A percentile compares a stretch with the other conserved stretches of the same genome.
These are phyloP conservation scores for Chrysaora quinquecirrha DNA, from an alignment of 30 jellyfish, hydroid and myxozoan species.

Conservation along the genomic window DNA sequence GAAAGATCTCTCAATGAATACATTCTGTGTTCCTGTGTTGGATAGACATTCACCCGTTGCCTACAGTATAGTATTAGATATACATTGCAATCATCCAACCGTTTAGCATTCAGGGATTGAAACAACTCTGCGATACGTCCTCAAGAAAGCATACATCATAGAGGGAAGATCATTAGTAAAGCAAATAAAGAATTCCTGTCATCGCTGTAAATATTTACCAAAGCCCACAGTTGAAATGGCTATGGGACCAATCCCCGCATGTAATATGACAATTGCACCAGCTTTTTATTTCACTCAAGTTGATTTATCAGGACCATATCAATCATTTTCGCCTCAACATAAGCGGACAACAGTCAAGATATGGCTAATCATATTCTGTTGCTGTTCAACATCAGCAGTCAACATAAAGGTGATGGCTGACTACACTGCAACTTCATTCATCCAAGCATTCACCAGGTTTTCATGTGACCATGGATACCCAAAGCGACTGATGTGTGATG, in stretches of 20 bases:
- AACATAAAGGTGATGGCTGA: conserved; percentile 30
- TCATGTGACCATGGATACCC: not conserved
- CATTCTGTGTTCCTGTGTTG: conserved; percentile 29
- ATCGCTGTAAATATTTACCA: not conserved
- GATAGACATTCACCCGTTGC: not conserved
- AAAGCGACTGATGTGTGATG: conserved; percentile 2
- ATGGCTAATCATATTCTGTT: not conserved
- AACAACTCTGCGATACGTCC: conserved; percentile 25
- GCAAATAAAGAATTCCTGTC: not conserved
- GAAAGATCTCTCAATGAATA: not conserved
- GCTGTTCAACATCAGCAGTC: conserved; percentile 28
- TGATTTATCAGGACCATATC: conserved; percentile 36
- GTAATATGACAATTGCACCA: not conserved
- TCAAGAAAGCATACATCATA: not conserved
- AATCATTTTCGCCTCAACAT: not conserved
- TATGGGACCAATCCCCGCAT: conserved; percentile 7
- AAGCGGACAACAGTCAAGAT: conserved; percentile 18
- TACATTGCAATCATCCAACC: not conserved
- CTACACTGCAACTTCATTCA: not conserved
- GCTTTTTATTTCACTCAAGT: not conserved
- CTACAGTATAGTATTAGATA: not conserved
- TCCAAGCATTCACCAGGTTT: not conserved
- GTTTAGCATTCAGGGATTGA: not conserved
- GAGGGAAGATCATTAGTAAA: conserved; percentile 15
- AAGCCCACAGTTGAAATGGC: conserved; percentile 10